Base-by-base conservation (phyloP, 2,888 invertebrate genomes). In the Meiosimyza platycephala region DNA sequence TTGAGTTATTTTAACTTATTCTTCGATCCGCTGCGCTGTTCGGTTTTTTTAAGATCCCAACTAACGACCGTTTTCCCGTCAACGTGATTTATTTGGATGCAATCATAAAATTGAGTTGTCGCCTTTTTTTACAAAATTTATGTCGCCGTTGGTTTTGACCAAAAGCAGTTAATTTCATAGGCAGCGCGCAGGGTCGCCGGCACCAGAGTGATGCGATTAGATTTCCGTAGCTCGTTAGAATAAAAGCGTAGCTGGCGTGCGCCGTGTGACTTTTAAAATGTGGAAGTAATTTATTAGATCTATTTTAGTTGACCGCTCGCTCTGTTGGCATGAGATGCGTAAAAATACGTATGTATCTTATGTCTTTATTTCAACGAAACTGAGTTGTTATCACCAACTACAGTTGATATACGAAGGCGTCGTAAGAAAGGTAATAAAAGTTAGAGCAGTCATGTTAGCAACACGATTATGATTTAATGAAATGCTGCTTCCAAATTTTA, bases 101-200 rank as follows among this genome's bases (percentile, higher is more conserved):
- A 67, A 47, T 55, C 55, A 55, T 67, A 40, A 67, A 67, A 67
- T 57, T 67, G 67, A 67, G 67, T 67, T 67, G 67, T 67, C 67
- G 67, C 67, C 67, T 67, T 16, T 64, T 40, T 40, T 7, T 7
- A 28, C 22, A 28, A 60, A 33, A 57, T 28, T 57, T 18, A 28
- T 57, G 57, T 28, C 57, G 22, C 22, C 15, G 18, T 57, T 57
- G 57, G 13, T 28, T 28, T 57, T 12, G 57, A 15, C 28, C 57
- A 57, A 15, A 57, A 28, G 13, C 28, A 57, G 57, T 28, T 9
- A 57, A 28, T 11, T 57, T 57, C 57, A 57, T 40, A 40, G 40
- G 40, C 40, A 40, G 1, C 9, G 40, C 9, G 40, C 40, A 40
- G 6, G 9, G 40, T 40, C 40, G 40, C 40, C 9, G 40, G 57